Percentiles rank a stretch among this genome's conserved stretches.
These are phyloP conservation scores for Heterodera carotae DNA, from an alignment of 1,140 invertebrate genomes.

Conservation along the genomic window DNA sequence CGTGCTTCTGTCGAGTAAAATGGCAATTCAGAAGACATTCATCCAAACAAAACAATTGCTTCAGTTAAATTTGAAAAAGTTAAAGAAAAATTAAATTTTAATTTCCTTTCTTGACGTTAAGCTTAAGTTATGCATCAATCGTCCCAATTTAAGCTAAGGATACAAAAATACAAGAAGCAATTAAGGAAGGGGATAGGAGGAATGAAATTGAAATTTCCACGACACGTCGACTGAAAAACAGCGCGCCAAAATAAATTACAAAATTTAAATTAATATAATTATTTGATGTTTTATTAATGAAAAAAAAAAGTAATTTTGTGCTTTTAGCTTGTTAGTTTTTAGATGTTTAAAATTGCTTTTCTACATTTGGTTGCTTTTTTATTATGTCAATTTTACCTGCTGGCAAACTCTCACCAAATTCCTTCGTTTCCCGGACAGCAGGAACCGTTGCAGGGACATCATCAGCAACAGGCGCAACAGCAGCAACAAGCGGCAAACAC, in stretches of 20 bases:
- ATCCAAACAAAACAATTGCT: conserved; percentile 16
- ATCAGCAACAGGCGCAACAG: conserved; percentile 40
- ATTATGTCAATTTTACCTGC: background rate
- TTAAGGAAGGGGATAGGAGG: too few relatives aligned
- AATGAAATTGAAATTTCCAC: background rate
- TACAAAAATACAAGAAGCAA: too few relatives aligned
- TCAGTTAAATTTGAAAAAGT: too few relatives aligned
- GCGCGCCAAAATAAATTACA: background rate
- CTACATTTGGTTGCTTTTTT: background rate
- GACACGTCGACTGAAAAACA: background rate
- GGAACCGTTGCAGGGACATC: conserved; percentile 32
- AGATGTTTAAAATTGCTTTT: background rate
- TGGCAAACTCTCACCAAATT: conserved; percentile 31
- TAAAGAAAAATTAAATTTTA: too few relatives aligned
- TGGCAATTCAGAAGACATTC: conserved; percentile 46
- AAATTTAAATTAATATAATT: too few relatives aligned
- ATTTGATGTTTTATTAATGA: too few relatives aligned
- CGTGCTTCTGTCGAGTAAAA: conserved; percentile 27
- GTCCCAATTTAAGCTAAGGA: too few relatives aligned
- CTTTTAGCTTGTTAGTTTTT: background rate
- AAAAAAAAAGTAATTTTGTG: too few relatives aligned
- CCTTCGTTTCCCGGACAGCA: conserved; percentile 43
- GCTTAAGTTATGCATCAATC: too few relatives aligned
- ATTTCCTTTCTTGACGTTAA: too few relatives aligned
- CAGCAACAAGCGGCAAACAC: conserved; percentile 37